phyloP scores from a whole-genome alignment of 2,797 vertebrate species.

The Ptychobarbus kaznakovi region DNA sequence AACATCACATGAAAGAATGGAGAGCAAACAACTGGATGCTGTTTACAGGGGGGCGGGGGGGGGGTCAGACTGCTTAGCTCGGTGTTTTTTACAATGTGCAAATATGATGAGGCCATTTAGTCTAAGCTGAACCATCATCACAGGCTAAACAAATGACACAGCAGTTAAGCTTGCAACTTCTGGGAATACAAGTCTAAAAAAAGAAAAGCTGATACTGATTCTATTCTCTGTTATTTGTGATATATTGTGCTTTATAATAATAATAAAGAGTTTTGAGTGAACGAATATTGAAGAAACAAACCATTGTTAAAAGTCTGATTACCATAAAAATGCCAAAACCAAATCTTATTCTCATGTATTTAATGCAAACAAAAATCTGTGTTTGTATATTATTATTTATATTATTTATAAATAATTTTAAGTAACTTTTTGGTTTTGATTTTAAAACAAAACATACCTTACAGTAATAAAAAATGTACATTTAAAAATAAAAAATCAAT shows the following conservation, averaged over 20 bases:
- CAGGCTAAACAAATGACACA: constrained; percentile 21
- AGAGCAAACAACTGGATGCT: no score
- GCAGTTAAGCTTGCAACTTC: neutral
- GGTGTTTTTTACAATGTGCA: neutral
- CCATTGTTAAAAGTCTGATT: no score
- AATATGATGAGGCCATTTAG: constrained; percentile 17
- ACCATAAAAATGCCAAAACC: no score
- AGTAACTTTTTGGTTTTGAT: no score
- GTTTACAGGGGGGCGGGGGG: neutral
- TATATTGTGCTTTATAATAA: neutral
- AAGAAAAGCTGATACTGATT: neutral
- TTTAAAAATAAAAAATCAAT: neutral
- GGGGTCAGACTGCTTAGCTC: neutral
- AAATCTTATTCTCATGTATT: no score
- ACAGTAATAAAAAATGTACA: no score
- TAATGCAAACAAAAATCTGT: no score
- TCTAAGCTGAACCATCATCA: constrained; percentile 1
- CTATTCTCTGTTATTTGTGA: neutral
- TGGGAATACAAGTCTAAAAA: neutral
- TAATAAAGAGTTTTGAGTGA: no score
- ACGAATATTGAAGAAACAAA: no score
- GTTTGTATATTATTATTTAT: no score
- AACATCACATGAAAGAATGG: constrained; percentile 68
- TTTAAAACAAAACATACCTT: no score
- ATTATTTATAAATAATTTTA: no score